Evolutionary conservation across 2,888 invertebrate genomes (phyloP), one percentile per base, ranked within the genome.

Genomic region (Megamerina dolium): DNA sequence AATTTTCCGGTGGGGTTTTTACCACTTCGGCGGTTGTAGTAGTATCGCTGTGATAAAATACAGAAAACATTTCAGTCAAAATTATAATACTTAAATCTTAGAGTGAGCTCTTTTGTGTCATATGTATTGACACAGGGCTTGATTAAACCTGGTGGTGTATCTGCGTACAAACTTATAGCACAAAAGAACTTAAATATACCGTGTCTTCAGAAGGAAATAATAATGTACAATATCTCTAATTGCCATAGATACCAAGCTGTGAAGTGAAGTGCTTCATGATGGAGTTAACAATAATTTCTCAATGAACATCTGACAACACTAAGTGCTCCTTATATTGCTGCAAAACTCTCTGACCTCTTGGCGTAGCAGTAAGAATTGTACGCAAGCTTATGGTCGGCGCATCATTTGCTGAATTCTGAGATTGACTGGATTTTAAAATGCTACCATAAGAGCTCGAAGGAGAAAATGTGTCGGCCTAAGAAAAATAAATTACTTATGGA

Each of bases 1-100:
- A 37, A 13, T 26, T 37, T 37, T 4, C 37, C 37, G 2, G 37
- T 37, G 17, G 37, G 27, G 18, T 37, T 37, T 26, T 37, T 37
- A n/a, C 37, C 37, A 8, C 10, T 26, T 37, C 27, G 27, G 13
- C 37, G 26, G 18, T 37, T 37, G n/a, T n/a, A 30, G 13, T 30
- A 37, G 30, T 37, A 30, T 3, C 30, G 37, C 29, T 37, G 14
- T 9, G 26, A 19, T 29, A n/a, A 30, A 26, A 18, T 27, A 13
- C 2, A 14, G n/a, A n/a, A n/a, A n/a, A n/a, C n/a, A n/a, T n/a
- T n/a, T n/a, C n/a, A n/a, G n/a, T n/a, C n/a, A n/a, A n/a, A n/a
- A n/a, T n/a, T n/a, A n/a, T n/a, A n/a, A n/a, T n/a, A n/a, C n/a
- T n/a, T n/a, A n/a, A n/a, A n/a, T n/a, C n/a, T n/a, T n/a, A n/a